Evolutionary conservation across 2,113 vertebrate species (phyloP), one percentile per base, ranked within the genome.

Genomic region (Laticauda laticaudata): DNA sequence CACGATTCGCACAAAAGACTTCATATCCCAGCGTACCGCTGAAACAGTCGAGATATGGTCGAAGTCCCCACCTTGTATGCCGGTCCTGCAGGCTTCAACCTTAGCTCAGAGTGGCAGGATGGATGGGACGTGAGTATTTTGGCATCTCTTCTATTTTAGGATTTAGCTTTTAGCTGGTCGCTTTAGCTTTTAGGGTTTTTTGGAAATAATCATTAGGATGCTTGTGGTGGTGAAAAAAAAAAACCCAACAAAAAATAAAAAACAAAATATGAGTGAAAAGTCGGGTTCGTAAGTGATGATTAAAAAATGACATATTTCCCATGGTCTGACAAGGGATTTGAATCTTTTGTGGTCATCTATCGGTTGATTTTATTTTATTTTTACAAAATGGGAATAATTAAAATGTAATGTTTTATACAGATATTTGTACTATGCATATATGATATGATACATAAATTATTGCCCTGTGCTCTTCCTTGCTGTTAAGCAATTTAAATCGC

Each of bases 61-160:
- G 64, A 15, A 10, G 11, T 56, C 15, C 15, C 29, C 8, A 34
- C 34, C 15, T 21, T 81, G 75, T 39, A 20, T 81, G 34, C 6
- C 7, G 2, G n/a, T 39, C 18, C 34, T 39, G 34, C 34, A 39
- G 34, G 15, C 18, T 81, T 81, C 34, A 9, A 20, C n/a, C 69
- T 81, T 39, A 81, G 18, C 34, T 39, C 43, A 14, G 29, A 81
- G 53, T 6, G 8, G 29, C 24, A 59, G 55, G 43, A 91, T 91
- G 91, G 43, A 91, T 12, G 91, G 81, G 26, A 51, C 81, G 91
- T 91, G 39, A 91, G 90, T 91, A 86, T 43, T 43, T 81, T 20
- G 20, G n/a, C 21, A 39, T 23, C 2, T 23, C 11, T 55, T 5
- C 69, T 81, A 39, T 20, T 81, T 81, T 39, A 39, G 34, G n/a